These are phyloP conservation scores for Hyperopisus bebe DNA, from an alignment of 2,113 vertebrate species.

Conservation along the genomic window DNA sequence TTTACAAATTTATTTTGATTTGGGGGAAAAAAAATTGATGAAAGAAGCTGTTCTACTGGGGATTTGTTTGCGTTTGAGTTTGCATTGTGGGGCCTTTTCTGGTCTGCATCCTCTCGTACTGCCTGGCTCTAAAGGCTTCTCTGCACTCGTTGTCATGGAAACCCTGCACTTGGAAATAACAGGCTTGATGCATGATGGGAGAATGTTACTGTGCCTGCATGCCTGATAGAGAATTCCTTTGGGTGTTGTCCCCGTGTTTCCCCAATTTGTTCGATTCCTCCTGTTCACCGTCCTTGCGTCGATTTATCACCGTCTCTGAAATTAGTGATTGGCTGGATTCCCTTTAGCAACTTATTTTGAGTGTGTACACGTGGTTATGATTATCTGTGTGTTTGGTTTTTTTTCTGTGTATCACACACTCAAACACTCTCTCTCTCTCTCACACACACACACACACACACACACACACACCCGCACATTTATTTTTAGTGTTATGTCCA, in stretches of 20 bases:
- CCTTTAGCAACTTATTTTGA: slow-evolving; percentile 41
- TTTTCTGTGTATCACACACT: slow-evolving; percentile 38
- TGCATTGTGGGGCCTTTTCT: slow-evolving; percentile 96
- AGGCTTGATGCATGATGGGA: slow-evolving; percentile 90
- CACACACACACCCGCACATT: too few species aligned
- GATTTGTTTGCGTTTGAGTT: slow-evolving; percentile 69
- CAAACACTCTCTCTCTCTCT: too few species aligned
- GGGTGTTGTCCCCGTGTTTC: slow-evolving; percentile 45
- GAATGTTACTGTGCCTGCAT: slow-evolving; percentile 95
- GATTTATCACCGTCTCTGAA: slow-evolving; percentile 34
- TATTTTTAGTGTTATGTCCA: too few species aligned
- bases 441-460: too few species aligned
- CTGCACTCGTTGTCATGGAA: slow-evolving; percentile 91
- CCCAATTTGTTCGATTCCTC: slow-evolving; percentile 54
- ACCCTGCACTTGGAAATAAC: slow-evolving; percentile 75
- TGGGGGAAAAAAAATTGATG: slow-evolving; percentile 54
- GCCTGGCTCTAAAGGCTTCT: slow-evolving; percentile 78
- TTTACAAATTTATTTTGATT: slow-evolving; percentile 39
- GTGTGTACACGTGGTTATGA: slow-evolving; percentile 40
- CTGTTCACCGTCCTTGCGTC: slow-evolving; percentile 45
- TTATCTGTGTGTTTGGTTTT: slow-evolving; percentile 46
- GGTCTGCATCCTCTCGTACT: slow-evolving; percentile 94
- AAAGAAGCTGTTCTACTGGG: slow-evolving; percentile 72
- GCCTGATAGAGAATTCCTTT: slow-evolving; percentile 56
- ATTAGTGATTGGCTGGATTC: slow-evolving; percentile 54